Evolutionary conservation across 2,888 invertebrate genomes (phyloP).

Genomic region (Cryptocephalus primarius): DNA sequence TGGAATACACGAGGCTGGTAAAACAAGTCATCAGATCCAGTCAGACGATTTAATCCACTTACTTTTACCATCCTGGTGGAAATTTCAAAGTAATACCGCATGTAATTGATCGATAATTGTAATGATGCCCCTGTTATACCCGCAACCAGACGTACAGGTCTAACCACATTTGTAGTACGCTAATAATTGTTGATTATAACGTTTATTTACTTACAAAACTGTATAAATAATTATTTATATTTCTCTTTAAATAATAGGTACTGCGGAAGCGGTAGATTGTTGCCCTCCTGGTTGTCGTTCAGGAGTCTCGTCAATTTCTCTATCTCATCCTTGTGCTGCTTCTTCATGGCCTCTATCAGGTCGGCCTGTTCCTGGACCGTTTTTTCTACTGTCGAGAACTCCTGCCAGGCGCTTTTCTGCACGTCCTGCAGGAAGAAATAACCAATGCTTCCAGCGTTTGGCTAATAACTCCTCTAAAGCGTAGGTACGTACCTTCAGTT

Average conservation of each 20-base stretch:
- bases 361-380: slow-evolving; percentile 40
- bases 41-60: too few species aligned
- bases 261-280: slow-evolving; percentile 27
- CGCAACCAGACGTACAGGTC: too few species aligned
- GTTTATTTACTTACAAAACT: background rate
- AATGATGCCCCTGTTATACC: too few species aligned
- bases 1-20: too few species aligned
- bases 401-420: slow-evolving; percentile 42
- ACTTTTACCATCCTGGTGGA: too few species aligned
- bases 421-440: slow-evolving; percentile 34
- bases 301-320: slow-evolving; percentile 37
- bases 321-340: slow-evolving; percentile 39
- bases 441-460: too few species aligned
- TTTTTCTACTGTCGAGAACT: slow-evolving; percentile 41
- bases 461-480: too few species aligned
- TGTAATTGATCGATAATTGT: too few species aligned
- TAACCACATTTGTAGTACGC: too few species aligned
- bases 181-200: too few species aligned
- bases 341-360: slow-evolving; percentile 38
- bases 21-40: too few species aligned
- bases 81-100: too few species aligned
- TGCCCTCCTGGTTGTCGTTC: slow-evolving; percentile 37
- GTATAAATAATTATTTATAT: slow-evolving; percentile 17
- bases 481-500: slow-evolving; percentile 36
- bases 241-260: slow-evolving; percentile 32